These are phyloP conservation scores for Dendroctonus ponderosae DNA, from an alignment of 1,140 invertebrate genomes.

Conservation along the genomic window DNA sequence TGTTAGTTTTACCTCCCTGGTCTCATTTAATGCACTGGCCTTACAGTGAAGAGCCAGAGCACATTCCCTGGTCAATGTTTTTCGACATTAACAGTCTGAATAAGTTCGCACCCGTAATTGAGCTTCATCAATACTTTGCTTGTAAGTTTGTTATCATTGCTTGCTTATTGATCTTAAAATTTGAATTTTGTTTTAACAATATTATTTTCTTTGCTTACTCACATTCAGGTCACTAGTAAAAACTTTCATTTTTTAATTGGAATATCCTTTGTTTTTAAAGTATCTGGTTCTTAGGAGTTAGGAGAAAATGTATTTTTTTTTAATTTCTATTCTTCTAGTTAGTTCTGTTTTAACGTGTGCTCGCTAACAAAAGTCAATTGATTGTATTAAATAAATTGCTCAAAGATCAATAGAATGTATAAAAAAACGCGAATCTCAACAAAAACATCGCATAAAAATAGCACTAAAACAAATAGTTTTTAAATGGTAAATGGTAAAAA, in stretches of 20 bases:
- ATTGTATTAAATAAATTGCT: no score
- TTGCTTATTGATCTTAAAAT: constrained; percentile 1
- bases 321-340: no score
- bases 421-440: no score
- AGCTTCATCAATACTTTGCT: constrained; percentile 79
- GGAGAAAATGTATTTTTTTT: no score
- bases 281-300: no score
- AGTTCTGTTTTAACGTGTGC: no score
- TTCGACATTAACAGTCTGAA: constrained; percentile 83
- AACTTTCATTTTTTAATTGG: not conserved
- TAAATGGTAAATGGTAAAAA: no score
- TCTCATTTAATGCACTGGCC: constrained; percentile 87
- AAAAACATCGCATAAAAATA: no score
- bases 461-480: no score
- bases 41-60: constrained; percentile 54
- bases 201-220: not conserved
- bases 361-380: no score
- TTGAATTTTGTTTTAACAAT: not conserved
- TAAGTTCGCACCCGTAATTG: constrained; percentile 81
- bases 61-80: constrained; percentile 76
- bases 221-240: constrained; percentile 20
- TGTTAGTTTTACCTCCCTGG: constrained; percentile 88
- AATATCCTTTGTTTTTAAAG: no score
- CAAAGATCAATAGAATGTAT: no score
- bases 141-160: constrained; percentile 49